phyloP scores from a whole-genome alignment of 2,888 invertebrate genomes.

The Chymomyza fuscimana region DNA sequence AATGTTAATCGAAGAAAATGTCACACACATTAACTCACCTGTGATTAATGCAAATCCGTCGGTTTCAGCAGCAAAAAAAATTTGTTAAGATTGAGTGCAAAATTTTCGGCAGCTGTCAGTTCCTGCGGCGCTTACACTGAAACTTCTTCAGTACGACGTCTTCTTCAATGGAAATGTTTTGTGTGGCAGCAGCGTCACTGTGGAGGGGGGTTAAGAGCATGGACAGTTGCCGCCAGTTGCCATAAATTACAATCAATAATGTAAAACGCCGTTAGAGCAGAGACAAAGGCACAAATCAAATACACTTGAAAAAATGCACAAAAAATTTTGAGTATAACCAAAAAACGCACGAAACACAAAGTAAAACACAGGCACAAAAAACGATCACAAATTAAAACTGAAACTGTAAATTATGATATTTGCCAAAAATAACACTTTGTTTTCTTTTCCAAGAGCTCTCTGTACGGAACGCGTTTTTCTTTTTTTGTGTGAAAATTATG shows the following conservation, averaged over 20 bases:
- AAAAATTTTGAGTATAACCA: background rate
- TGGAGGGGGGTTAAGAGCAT: background rate
- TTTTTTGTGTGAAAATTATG: constrained; percentile 26
- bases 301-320: constrained; percentile 33
- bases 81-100: constrained; percentile 11
- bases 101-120: constrained; percentile 6
- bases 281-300: constrained; percentile 45
- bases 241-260: constrained; percentile 55
- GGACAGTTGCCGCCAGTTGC: constrained; percentile 6
- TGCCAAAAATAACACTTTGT: constrained; percentile 34
- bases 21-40: constrained; percentile 44
- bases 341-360: background rate
- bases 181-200: background rate
- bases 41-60: constrained; percentile 48
- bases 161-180: constrained; percentile 8
- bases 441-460: constrained; percentile 35
- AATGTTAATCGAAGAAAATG: constrained; percentile 13
- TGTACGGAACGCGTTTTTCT: background rate
- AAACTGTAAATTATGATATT: constrained; percentile 39
- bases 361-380: constrained; percentile 22
- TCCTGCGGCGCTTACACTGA: background rate
- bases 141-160: background rate
- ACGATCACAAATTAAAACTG: constrained; percentile 13
- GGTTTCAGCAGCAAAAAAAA: constrained; percentile 19
- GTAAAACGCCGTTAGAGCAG: constrained; percentile 39